Percentiles rank a stretch among this genome's conserved stretches.
These are phyloP conservation scores for Thalpophila matura DNA, from an alignment of 2,888 invertebrate species.

Conservation along the genomic window DNA sequence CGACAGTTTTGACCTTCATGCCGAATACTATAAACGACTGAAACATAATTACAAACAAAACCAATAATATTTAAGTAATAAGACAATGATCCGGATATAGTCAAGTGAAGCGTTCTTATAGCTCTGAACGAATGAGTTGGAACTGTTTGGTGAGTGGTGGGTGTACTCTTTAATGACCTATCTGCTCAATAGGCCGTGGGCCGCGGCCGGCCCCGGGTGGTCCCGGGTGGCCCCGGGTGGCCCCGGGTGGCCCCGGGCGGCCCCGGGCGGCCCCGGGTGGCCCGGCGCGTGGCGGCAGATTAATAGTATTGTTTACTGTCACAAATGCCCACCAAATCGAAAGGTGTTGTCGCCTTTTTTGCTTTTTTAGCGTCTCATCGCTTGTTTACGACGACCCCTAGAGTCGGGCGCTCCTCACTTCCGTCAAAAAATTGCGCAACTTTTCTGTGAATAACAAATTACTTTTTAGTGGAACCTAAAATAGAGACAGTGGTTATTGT, in stretches of 20 bases:
- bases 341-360: conserved; percentile 8
- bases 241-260: no score
- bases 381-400: conserved; percentile 40
- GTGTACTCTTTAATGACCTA: conserved; percentile 7
- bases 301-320: conserved; percentile 56
- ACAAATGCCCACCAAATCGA: conserved; percentile 23
- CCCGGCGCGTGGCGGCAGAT: conserved; percentile 17
- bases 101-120: conserved; percentile 5
- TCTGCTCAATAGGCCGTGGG: conserved; percentile 16
- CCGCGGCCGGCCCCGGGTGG: not conserved
- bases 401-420: conserved; percentile 7
- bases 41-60: not conserved
- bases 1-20: conserved; percentile 1
- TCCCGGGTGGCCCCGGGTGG: not conserved
- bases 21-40: conserved; percentile 14
- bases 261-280: no score
- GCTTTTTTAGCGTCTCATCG: conserved; percentile 15
- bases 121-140: not conserved
- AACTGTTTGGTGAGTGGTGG: not conserved
- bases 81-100: conserved; percentile 11
- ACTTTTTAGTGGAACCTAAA: conserved; percentile 19
- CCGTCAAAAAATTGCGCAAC: conserved; percentile 32
- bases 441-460: conserved; percentile 33
- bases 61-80: not conserved
- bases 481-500: not conserved